A percentile compares a stretch with the other conserved stretches of the same genome.
Conservation (phyloP, 2,797 vertebrate genomes). For the Lateolabrax maculatus region DNA sequence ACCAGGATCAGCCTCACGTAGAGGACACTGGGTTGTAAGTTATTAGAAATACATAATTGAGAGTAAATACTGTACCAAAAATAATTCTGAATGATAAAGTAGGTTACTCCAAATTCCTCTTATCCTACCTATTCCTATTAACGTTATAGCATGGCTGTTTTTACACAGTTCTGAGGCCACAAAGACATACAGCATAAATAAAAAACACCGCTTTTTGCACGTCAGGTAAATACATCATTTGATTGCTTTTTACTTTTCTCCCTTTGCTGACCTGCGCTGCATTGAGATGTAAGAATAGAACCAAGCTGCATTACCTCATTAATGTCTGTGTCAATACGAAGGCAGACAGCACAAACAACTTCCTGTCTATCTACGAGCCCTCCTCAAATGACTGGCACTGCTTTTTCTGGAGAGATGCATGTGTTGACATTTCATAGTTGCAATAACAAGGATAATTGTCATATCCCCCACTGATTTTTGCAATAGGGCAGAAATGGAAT, state of each 20-base stretch:
- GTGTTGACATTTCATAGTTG: conserved; percentile 61
- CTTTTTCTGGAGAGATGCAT: conserved; percentile 41
- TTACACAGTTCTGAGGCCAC: background rate
- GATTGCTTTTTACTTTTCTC: conserved; percentile 31
- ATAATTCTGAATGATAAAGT: background rate
- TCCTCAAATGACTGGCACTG: conserved; percentile 51
- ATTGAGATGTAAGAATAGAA: conserved; percentile 43
- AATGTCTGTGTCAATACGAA: conserved; percentile 46
- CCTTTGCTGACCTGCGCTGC: conserved; percentile 15
- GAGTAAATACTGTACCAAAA: conserved; percentile 1
- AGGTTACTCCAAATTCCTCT: background rate
- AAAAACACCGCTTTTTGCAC: conserved; percentile 27
- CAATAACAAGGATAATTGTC: conserved; percentile 61
- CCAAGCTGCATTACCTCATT: conserved; percentile 53
- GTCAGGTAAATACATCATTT: conserved; percentile 37
- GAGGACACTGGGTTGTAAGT: background rate
- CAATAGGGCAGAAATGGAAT: conserved; percentile 45
- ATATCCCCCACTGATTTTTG: conserved; percentile 44
- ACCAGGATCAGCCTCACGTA: conserved; percentile 11
- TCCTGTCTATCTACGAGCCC: conserved; percentile 25
- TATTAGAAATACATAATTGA: conserved; percentile 21
- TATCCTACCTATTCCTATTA: background rate
- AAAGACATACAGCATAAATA: conserved; percentile 4
- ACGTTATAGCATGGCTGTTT: background rate
- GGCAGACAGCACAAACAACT: conserved; percentile 46